These are phyloP conservation scores for Sandelia bainsii DNA, from an alignment of 2,797 vertebrate genomes.

Conservation along the genomic window DNA sequence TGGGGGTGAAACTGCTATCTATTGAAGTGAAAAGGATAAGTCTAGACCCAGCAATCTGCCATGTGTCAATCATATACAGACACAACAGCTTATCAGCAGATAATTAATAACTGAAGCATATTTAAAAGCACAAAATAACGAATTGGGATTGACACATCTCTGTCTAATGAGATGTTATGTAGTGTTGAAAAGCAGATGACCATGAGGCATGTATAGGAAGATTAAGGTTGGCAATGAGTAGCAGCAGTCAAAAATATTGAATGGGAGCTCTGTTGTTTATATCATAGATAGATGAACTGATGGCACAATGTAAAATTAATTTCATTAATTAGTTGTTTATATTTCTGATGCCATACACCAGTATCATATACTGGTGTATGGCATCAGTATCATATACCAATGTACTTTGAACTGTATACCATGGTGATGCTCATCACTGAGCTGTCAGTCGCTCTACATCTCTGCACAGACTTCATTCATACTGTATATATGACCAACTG, in stretches of 20 bases:
- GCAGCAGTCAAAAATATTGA: constrained; percentile 12
- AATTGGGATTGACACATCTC: constrained; percentile 28
- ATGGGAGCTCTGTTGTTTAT: constrained; percentile 8
- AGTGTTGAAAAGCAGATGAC: constrained; percentile 44
- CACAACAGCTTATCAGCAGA: not conserved
- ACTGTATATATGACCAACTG: too few relatives aligned
- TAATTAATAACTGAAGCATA: constrained; percentile 19
- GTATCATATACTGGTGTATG: not conserved
- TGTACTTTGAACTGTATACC: not conserved
- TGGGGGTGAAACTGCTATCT: not conserved
- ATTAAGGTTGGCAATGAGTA: constrained; percentile 37
- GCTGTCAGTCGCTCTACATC: too few relatives aligned
- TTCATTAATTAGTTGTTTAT: too few relatives aligned
- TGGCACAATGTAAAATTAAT: too few relatives aligned
- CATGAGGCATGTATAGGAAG: constrained; percentile 56
- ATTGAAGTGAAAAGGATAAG: not conserved
- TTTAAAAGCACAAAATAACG: constrained; percentile 19
- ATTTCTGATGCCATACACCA: not conserved
- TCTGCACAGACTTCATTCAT: too few relatives aligned
- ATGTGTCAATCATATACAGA: constrained; percentile 9
- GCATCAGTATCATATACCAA: not conserved
- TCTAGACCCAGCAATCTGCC: constrained; percentile 2
- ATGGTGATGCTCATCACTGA: not conserved
- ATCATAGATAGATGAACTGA: not conserved
- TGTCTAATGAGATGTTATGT: constrained; percentile 12